phyloP scores from a whole-genome alignment of 2,888 invertebrate genomes.

The Torymus aiolomorphi region DNA sequence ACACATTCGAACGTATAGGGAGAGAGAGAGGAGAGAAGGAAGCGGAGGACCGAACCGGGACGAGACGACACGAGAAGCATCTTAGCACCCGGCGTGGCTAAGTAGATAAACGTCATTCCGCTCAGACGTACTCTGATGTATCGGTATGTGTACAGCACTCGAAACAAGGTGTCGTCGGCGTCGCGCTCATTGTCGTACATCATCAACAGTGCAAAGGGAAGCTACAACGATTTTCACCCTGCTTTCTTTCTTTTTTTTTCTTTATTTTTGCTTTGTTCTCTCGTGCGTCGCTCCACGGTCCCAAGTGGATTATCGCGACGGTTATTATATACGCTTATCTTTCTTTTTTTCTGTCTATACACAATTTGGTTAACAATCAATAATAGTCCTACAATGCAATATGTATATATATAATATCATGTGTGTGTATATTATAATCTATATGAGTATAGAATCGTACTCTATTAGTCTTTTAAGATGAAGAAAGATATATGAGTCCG shows the following conservation, averaged over 20 bases:
- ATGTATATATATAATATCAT: conserved; percentile 13
- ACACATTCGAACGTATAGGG: too few relatives aligned
- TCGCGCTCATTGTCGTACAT: conserved; percentile 14
- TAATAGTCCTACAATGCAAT: conserved; percentile 26
- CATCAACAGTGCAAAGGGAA: conserved; percentile 10
- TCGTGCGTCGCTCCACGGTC: not conserved
- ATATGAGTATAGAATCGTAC: conserved; percentile 2
- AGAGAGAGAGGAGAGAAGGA: not conserved
- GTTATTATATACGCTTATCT: not conserved
- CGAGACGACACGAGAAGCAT: conserved; percentile 9
- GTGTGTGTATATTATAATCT: not conserved
- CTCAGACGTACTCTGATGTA: not conserved
- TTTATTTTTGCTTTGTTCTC: not conserved
- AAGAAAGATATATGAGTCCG: conserved; percentile 40
- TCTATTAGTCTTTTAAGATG: conserved; percentile 27
- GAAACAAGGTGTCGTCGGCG: not conserved
- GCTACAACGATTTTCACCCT: conserved; percentile 13
- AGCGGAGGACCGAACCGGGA: not conserved
- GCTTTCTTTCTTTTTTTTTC: not conserved
- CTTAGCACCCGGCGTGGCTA: not conserved
- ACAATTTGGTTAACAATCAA: conserved; percentile 31
- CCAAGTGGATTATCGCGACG: conserved; percentile 14
- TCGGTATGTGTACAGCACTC: conserved; percentile 14
- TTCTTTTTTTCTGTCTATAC: conserved; percentile 11
- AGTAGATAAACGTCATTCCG: conserved; percentile 33